Conservation (phyloP, 2,888 invertebrate genomes). For the Panopea generosa region DNA sequence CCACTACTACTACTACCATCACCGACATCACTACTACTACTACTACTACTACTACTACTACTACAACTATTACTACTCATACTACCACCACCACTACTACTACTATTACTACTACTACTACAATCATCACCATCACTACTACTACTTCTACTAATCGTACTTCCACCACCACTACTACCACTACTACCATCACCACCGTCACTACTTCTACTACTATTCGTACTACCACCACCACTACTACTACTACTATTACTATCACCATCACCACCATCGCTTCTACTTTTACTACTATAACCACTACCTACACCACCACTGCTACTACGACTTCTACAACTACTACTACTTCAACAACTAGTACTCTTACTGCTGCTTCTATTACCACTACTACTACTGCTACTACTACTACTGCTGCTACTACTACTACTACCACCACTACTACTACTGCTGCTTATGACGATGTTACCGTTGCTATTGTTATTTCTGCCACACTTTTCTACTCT, state of each 20-base stretch:
- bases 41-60: background rate
- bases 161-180: slow-evolving; percentile 9
- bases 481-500: too few species aligned
- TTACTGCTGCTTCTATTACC: too few species aligned
- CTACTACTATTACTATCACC: slow-evolving; percentile 18
- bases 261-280: too few species aligned
- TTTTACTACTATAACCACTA: too few species aligned
- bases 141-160: background rate
- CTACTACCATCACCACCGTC: slow-evolving; percentile 22
- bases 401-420: too few species aligned
- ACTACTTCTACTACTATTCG: slow-evolving; percentile 8
- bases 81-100: slow-evolving; percentile 3
- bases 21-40: background rate
- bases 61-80: background rate
- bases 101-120: background rate
- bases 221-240: slow-evolving; percentile 22
- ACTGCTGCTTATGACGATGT: too few species aligned
- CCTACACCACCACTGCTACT: too few species aligned
- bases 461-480: too few species aligned
- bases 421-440: too few species aligned
- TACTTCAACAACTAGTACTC: too few species aligned
- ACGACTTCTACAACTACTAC: too few species aligned
- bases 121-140: background rate
- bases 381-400: too few species aligned
- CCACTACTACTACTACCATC: background rate